Percentiles rank a stretch among this genome's conserved stretches.
These are phyloP conservation scores for Rhodophaea formosa DNA, from an alignment of 2,888 invertebrate genomes.

Conservation along the genomic window DNA sequence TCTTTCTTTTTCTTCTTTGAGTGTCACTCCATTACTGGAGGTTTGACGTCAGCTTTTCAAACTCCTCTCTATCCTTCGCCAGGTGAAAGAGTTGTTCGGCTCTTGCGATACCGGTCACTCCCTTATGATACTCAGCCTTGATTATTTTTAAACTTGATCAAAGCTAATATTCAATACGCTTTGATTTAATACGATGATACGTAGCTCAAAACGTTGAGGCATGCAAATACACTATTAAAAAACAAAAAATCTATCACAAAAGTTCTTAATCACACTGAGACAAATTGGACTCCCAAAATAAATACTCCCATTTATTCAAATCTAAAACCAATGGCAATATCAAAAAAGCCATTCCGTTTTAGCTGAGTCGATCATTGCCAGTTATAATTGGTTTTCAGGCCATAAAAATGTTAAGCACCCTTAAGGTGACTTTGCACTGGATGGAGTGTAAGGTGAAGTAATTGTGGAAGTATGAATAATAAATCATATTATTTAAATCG, in stretches of 20 bases:
- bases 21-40: too few relatives aligned
- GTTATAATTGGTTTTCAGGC: slow-evolving; percentile 74
- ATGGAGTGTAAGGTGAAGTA: not conserved
- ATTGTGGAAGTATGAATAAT: not conserved
- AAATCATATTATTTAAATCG: not conserved
- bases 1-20: too few relatives aligned
- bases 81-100: too few relatives aligned
- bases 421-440: slow-evolving; percentile 4
- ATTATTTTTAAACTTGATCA: too few relatives aligned
- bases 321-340: slow-evolving; percentile 49
- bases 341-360: slow-evolving; percentile 57
- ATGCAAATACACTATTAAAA: too few relatives aligned
- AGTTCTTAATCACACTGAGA: slow-evolving; percentile 24
- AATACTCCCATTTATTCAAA: slow-evolving; percentile 36
- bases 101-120: too few relatives aligned
- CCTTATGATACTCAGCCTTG: too few relatives aligned
- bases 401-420: slow-evolving; percentile 64
- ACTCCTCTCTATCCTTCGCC: too few relatives aligned
- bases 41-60: too few relatives aligned
- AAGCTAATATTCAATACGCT: too few relatives aligned
- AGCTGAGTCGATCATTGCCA: slow-evolving; percentile 73
- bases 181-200: too few relatives aligned
- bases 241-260: not conserved
- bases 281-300: slow-evolving; percentile 35
- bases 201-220: too few relatives aligned